Percentiles rank a stretch among this genome's conserved stretches.
phyloP scores from a whole-genome alignment of 2,113 vertebrate species.

The Bujurquina vittata region DNA sequence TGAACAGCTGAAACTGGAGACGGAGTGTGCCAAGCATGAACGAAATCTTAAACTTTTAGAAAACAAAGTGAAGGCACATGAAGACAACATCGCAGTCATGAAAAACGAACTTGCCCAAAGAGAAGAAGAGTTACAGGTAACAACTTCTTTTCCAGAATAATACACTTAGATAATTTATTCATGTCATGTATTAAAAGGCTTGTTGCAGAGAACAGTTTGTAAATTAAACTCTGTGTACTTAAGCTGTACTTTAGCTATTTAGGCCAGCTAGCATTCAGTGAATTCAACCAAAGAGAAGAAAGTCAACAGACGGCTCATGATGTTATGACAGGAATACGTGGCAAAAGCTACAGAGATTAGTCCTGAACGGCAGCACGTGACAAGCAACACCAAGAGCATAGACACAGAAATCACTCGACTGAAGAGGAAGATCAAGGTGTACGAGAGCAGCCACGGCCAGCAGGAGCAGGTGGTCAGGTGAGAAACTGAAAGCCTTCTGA shows the following conservation, averaged over 20 bases:
- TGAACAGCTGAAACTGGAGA: conserved; percentile 55
- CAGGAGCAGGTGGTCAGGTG: conserved; percentile 89
- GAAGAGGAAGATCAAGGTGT: conserved; percentile 58
- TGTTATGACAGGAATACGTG: conserved; percentile 44
- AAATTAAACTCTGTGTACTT: background rate
- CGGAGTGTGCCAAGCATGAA: conserved; percentile 27
- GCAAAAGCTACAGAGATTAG: conserved; percentile 54
- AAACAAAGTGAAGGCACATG: conserved; percentile 29
- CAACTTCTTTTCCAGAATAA: background rate
- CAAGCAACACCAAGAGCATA: conserved; percentile 42
- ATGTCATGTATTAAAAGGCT: background rate
- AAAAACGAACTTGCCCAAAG: conserved; percentile 23
- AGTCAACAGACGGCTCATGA: background rate
- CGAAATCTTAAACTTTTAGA: conserved; percentile 35
- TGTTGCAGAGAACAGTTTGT: too few relatives aligned
- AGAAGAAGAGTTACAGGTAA: conserved; percentile 55
- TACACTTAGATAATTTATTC: background rate
- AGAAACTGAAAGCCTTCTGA: background rate
- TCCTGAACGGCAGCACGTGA: conserved; percentile 47
- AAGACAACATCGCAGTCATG: conserved; percentile 37
- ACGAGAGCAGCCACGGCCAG: conserved; percentile 83
- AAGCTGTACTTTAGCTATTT: background rate
- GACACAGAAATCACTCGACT: conserved; percentile 55
- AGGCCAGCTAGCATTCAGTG: accelerated
- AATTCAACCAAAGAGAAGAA: background rate